phyloP scores from a whole-genome alignment of 2,888 invertebrate genomes.

The Chrysomela aeneicollis region DNA sequence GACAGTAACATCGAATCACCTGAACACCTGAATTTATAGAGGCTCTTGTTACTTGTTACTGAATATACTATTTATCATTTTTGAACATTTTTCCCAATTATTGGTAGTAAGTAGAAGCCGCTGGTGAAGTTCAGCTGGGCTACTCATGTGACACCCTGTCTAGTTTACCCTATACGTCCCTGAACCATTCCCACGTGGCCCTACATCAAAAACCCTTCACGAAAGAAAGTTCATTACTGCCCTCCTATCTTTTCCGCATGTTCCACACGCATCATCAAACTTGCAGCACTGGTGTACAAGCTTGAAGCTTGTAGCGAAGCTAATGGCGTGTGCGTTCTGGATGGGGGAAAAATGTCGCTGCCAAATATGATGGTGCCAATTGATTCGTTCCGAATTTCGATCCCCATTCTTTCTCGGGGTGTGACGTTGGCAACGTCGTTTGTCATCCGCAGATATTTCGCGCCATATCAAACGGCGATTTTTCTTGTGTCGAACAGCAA shows the following conservation, averaged over 20 bases:
- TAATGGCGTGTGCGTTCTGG: conserved; percentile 15
- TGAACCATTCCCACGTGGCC: conserved; percentile 26
- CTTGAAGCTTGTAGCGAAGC: background rate
- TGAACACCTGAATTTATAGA: no score
- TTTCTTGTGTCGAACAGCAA: no score
- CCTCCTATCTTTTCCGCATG: conserved; percentile 33
- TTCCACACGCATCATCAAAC: conserved; percentile 21
- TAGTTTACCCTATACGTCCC: conserved; percentile 16
- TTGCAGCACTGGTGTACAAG: background rate
- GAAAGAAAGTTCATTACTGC: conserved; percentile 31
- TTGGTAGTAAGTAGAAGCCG: no score
- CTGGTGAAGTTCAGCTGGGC: no score
- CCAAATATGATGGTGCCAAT: conserved; percentile 13
- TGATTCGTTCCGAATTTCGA: conserved; percentile 19
- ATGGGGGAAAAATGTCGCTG: conserved; percentile 13
- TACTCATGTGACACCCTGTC: no score
- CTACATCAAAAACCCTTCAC: conserved; percentile 23
- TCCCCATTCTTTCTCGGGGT: background rate
- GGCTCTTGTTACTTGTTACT: no score
- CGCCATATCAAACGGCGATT: background rate
- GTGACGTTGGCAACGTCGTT: background rate
- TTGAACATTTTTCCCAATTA: no score
- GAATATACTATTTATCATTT: no score
- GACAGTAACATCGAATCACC: no score
- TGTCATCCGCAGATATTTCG: background rate